Evolutionary conservation across 2,888 invertebrate species (phyloP).

Genomic region (Hedya salicella): DNA sequence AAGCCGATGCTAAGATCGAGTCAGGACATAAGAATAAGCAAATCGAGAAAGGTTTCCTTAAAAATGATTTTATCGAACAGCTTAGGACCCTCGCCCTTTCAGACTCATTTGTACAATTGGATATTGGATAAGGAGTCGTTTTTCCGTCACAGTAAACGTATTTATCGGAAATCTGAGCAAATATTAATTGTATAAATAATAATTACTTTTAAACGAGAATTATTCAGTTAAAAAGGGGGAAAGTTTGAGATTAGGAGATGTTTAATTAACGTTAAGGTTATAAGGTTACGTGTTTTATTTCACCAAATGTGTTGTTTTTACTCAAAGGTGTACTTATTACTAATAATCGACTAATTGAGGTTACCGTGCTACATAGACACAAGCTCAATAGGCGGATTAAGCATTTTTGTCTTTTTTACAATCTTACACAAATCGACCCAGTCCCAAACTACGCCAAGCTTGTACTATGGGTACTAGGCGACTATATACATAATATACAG

Average conservation of each 20-base stretch:
- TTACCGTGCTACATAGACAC: too few species aligned
- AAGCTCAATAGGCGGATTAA: too few species aligned
- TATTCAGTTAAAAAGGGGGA: background rate
- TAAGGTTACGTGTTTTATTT: too few species aligned
- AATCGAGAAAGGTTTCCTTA: conserved; percentile 2
- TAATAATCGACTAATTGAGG: too few species aligned
- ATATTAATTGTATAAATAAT: background rate
- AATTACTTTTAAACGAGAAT: background rate
- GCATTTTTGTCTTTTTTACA: too few species aligned
- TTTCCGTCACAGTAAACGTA: conserved; percentile 2
- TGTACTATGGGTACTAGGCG: too few species aligned
- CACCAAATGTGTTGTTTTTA: too few species aligned
- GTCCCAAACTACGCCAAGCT: too few species aligned
- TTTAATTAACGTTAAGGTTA: background rate
- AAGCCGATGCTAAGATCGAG: conserved; percentile 8
- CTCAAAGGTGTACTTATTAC: too few species aligned
- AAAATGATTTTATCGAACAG: conserved; percentile 15
- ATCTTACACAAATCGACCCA: too few species aligned
- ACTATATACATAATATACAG: too few species aligned
- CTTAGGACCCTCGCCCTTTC: conserved; percentile 21
- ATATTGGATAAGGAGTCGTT: conserved; percentile 25
- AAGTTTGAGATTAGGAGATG: background rate
- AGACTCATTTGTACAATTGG: conserved; percentile 21
- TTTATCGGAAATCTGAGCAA: conserved; percentile 3
- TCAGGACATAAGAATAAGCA: background rate